Conservation (phyloP, 2,797 vertebrate species). For the Schizopygopsis pylzovi region DNA sequence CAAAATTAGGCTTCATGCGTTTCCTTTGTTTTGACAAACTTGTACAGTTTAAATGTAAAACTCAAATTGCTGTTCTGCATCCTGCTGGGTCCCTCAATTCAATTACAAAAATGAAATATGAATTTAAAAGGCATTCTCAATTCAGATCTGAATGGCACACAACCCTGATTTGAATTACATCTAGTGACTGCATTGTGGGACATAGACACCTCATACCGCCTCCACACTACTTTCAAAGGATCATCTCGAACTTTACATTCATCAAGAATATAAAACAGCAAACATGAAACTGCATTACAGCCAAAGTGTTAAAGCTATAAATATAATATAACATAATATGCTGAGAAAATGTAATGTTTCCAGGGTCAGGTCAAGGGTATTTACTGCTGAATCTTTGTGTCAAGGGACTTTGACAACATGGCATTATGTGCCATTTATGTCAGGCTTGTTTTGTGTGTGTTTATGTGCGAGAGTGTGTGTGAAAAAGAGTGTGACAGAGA, state of each 20-base stretch:
- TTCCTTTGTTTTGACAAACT: background rate
- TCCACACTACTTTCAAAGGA: background rate
- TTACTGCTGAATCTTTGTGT: constrained; percentile 22
- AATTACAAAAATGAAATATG: background rate
- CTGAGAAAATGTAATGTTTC: constrained; percentile 42
- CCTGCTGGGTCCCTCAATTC: background rate
- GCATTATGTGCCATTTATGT: constrained; percentile 44
- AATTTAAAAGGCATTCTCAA: background rate
- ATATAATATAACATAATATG: background rate
- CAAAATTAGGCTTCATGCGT: background rate
- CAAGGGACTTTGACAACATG: constrained; percentile 34
- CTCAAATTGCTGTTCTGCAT: background rate
- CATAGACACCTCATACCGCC: background rate
- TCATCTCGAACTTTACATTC: background rate
- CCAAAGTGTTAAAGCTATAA: background rate
- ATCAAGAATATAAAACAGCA: background rate
- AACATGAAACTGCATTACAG: background rate
- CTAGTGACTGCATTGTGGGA: background rate
- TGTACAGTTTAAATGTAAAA: background rate
- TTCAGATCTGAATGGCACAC: background rate
- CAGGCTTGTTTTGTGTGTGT: constrained; percentile 41
- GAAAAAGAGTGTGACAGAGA: constrained; percentile 44
- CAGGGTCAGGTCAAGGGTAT: constrained; percentile 29
- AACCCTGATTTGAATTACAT: background rate
- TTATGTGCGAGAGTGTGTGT: constrained; percentile 30